Conservation (phyloP, 2,888 invertebrate genomes). For the Plutella xylostella region DNA sequence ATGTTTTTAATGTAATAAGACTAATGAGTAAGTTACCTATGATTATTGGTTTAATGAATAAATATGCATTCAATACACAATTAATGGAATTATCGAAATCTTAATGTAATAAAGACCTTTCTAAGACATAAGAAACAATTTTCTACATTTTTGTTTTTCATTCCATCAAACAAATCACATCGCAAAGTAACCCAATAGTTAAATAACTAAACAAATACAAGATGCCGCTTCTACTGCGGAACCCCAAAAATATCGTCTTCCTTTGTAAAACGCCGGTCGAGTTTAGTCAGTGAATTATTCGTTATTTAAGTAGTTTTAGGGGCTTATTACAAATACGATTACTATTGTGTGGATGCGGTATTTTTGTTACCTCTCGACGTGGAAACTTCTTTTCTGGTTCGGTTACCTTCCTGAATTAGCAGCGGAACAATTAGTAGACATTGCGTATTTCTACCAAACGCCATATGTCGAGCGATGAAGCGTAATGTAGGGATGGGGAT, state of each 20-base stretch:
- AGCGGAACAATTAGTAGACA: conserved; percentile 51
- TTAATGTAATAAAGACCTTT: too few relatives aligned
- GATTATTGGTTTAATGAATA: too few relatives aligned
- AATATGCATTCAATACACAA: too few relatives aligned
- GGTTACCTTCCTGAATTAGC: conserved; percentile 46
- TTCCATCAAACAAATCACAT: too few relatives aligned
- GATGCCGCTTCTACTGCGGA: too few relatives aligned
- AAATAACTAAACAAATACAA: too few relatives aligned
- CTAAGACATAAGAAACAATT: too few relatives aligned
- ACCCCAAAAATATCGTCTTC: conserved; percentile 19
- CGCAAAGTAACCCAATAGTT: too few relatives aligned
- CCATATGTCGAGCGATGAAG: conserved; percentile 21
- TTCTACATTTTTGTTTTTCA: too few relatives aligned
- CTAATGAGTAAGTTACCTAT: too few relatives aligned
- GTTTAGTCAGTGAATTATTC: conserved; percentile 49
- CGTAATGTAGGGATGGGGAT: conserved; percentile 23
- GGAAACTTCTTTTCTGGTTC: conserved; percentile 52
- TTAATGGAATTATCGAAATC: too few relatives aligned
- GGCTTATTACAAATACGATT: conserved; percentile 45
- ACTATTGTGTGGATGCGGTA: conserved; percentile 41
- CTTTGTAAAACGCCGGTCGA: conserved; percentile 10
- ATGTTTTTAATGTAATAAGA: too few relatives aligned
- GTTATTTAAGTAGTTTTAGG: conserved; percentile 45
- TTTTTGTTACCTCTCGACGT: conserved; percentile 37
- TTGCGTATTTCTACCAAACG: conserved; percentile 23